These are phyloP conservation scores for Nyctereutes procyonoides DNA, from an alignment of 2,113 vertebrate species.

Conservation along the genomic window DNA sequence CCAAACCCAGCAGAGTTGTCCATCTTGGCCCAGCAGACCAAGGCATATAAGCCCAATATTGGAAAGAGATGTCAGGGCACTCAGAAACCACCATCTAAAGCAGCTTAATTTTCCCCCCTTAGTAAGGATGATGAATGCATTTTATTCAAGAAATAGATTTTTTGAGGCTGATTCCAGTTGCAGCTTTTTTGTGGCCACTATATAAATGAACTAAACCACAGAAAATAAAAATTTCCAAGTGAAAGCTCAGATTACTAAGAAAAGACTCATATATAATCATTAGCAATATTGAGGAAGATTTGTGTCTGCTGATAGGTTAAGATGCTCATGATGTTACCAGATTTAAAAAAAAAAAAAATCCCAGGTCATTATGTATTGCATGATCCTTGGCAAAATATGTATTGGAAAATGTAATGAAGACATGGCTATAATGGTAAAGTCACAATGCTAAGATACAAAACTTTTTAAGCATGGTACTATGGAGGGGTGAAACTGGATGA, in stretches of 20 bases:
- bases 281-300: neutral
- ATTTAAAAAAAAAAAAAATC: neutral
- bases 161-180: neutral
- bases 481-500: neutral
- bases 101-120: neutral
- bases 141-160: neutral
- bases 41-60: neutral
- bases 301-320: neutral
- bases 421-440: neutral
- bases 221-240: neutral
- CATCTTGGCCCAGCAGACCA: neutral
- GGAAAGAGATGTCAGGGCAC: neutral
- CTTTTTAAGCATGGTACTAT: too few species aligned
- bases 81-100: neutral
- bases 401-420: neutral
- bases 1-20: neutral
- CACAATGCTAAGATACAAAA: too few species aligned
- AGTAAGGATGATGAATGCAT: neutral
- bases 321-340: neutral
- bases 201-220: conserved; percentile 5
- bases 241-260: neutral
- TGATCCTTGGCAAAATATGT: neutral
- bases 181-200: neutral
- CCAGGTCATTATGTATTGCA: neutral
- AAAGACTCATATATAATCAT: neutral